Percentiles rank a stretch among this genome's conserved stretches.
phyloP scores from a whole-genome alignment of 2,888 invertebrate genomes.

The Sinelater perroti region DNA sequence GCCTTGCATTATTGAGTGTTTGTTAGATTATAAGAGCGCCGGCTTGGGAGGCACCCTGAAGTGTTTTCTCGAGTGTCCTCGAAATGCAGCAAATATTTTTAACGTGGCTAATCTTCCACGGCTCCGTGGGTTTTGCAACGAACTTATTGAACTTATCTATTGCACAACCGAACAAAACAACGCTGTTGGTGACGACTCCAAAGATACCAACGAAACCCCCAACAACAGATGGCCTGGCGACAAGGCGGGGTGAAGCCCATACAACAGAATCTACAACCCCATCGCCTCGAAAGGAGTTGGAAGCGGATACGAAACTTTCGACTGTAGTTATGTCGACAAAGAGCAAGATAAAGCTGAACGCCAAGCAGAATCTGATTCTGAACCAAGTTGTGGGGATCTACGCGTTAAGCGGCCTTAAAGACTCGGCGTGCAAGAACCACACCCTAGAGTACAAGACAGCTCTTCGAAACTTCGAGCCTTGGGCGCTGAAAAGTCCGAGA shows the following conservation, averaged over 20 bases:
- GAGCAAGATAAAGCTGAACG: slow-evolving; percentile 46
- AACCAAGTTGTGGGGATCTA: slow-evolving; percentile 53
- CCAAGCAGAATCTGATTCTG: slow-evolving; percentile 52
- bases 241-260: too few species aligned
- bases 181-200: neutral
- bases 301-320: neutral
- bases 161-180: slow-evolving; percentile 8
- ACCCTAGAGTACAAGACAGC: slow-evolving; percentile 49
- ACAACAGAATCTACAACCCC: neutral
- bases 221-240: too few species aligned
- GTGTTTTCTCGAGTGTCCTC: slow-evolving; percentile 4
- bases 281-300: too few species aligned
- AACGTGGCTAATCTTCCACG: slow-evolving; percentile 3
- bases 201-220: slow-evolving; percentile 9
- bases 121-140: slow-evolving; percentile 14
- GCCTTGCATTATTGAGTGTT: slow-evolving; percentile 3
- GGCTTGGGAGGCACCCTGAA: neutral
- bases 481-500: slow-evolving; percentile 53
- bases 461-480: slow-evolving; percentile 51
- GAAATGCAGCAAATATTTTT: slow-evolving; percentile 15
- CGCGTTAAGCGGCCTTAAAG: slow-evolving; percentile 45
- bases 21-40: slow-evolving; percentile 7
- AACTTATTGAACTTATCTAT: neutral
- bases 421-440: slow-evolving; percentile 49
- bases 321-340: neutral